Evolutionary conservation across 2,113 vertebrate genomes (phyloP).

Genomic region (Sphaerodactylus townsendi): DNA sequence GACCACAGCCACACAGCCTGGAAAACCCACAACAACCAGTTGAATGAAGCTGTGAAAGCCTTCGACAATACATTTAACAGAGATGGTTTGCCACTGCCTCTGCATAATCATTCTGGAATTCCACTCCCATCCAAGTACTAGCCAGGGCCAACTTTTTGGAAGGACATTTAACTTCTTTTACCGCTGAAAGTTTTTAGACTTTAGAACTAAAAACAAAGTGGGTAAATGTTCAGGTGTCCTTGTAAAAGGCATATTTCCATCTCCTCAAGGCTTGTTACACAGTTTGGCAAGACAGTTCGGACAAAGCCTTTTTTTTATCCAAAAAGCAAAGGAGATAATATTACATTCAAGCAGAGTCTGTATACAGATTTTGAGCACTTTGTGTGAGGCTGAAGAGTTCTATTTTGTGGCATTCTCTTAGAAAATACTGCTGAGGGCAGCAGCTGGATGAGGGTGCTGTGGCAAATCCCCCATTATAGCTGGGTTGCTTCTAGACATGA

Average conservation of each 20-base stretch:
- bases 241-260: background rate
- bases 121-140: no score
- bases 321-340: background rate
- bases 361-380: conserved; percentile 8
- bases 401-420: conserved; percentile 10
- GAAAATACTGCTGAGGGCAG: conserved; percentile 31
- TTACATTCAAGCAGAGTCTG: background rate
- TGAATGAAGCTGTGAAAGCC: no score
- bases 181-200: no score
- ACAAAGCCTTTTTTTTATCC: background rate
- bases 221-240: background rate
- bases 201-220: background rate
- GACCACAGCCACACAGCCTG: no score
- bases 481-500: conserved; percentile 42
- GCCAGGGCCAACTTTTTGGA: no score
- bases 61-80: no score
- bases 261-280: background rate
- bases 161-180: no score
- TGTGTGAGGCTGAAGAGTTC: conserved; percentile 5
- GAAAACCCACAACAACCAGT: no score
- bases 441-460: background rate
- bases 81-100: no score
- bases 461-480: conserved; percentile 23
- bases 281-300: conserved; percentile 7
- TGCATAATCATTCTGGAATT: no score